phyloP scores from a whole-genome alignment of 2,888 invertebrate species.

The Seira sanloemensis region DNA sequence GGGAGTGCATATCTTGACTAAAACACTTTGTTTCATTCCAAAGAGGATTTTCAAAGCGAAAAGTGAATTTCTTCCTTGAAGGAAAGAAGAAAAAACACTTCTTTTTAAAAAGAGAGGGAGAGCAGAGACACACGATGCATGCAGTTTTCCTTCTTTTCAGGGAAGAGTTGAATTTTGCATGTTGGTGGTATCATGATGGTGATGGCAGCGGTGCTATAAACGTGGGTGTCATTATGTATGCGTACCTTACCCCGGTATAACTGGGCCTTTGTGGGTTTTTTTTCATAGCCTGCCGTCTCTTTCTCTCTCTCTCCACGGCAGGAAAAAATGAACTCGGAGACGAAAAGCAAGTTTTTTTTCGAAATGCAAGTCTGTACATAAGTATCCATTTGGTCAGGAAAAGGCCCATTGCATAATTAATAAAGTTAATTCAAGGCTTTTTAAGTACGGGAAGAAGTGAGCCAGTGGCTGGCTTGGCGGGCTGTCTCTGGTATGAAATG shows the following conservation, averaged over 20 bases:
- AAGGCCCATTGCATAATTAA: conserved; percentile 63
- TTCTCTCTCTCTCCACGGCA: not conserved
- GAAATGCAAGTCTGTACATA: not conserved
- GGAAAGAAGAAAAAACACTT: not conserved
- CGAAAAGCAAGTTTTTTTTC: not conserved
- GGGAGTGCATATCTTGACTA: not conserved
- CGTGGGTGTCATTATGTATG: conserved; percentile 28
- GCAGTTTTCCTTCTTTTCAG: not conserved
- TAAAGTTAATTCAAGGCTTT: conserved; percentile 58
- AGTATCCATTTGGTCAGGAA: conserved; percentile 57
- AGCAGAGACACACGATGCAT: too few relatives aligned
- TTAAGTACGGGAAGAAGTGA: not conserved
- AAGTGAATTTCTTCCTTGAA: not conserved
- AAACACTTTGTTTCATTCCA: not conserved
- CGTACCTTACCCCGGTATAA: conserved; percentile 8
- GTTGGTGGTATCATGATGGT: not conserved
- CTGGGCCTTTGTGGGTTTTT: not conserved
- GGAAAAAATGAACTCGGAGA: too few relatives aligned
- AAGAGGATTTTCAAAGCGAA: not conserved
- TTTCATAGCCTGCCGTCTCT: not conserved
- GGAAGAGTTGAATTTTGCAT: not conserved
- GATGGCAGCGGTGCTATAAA: not conserved
- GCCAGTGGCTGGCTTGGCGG: conserved; percentile 22
- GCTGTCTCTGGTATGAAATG: not conserved
- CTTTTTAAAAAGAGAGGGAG: not conserved